Evolutionary conservation across 2,113 vertebrate genomes (phyloP), one percentile per base, ranked within the genome.

Genomic region (Ageneiosus marmoratus): DNA sequence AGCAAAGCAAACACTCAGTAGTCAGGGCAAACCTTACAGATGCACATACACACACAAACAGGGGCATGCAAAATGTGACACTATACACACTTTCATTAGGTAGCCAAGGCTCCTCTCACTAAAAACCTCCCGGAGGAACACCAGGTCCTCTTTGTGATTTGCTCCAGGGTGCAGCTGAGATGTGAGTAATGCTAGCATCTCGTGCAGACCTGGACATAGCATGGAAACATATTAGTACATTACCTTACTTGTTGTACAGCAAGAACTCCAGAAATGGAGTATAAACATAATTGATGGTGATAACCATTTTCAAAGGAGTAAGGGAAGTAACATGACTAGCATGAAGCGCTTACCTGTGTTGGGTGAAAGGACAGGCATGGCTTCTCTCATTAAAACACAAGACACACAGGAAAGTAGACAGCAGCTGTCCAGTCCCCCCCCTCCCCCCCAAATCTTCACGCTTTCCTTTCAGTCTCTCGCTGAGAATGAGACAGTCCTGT

Each of bases 131-230:
- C 91, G 93, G 83, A 99, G 94, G 89, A 98, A 98, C 82, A 94
- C 94, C 92, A 97, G 93, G 89, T 98, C 96, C 79, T 97, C 97
- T 89, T 95, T 96, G 74, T 97, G 96, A 89, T 96, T 97, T 74
- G 96, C 97, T 79, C 96, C 96, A 0, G 97, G 97, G 84, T 95
- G 95, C n/a, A 99, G 95, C 88, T 97, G 97, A 82, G 97, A 97
- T 4, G 96, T 99, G 88, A 99, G 89, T 63, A 98, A 93, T 3
- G 97, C 97, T 92, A 99, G 92, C 77, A 96, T 96, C 91, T 98
- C 97, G 22, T 99, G 97, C 83, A 99, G 90, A 78, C 97, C 97
- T 98, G 85, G 32, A 84, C 79, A 11, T 7, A 86, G 69, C 4
- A 72, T 12, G 80, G 51, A 29, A 46, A 56, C 16, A 77, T 12